Percentiles rank a stretch among this genome's conserved stretches.
Conservation (phyloP, 2,888 invertebrate genomes). For the Bhutanitis thaidina region DNA sequence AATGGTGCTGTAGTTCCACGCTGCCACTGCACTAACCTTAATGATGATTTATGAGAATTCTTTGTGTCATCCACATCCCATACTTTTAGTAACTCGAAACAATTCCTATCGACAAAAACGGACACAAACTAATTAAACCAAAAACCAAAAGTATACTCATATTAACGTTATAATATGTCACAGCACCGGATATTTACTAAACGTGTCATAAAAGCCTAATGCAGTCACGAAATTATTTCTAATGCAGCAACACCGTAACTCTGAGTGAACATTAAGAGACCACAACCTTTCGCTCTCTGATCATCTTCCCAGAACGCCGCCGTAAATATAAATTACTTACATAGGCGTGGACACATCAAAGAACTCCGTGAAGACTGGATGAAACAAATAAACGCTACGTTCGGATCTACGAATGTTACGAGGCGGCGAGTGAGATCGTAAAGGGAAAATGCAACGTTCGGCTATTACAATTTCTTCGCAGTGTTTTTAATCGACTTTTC, state of each 20-base stretch:
- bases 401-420: conserved; percentile 16
- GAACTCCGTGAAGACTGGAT: conserved; percentile 19
- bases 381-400: conserved; percentile 29
- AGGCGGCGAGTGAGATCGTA: conserved; percentile 7
- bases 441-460: too few species aligned
- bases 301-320: conserved; percentile 29
- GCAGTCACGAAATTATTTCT: conserved; percentile 1
- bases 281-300: conserved; percentile 15
- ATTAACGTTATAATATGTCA: neutral
- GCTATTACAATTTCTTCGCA: too few species aligned
- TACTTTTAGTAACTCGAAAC: neutral
- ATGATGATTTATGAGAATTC: neutral
- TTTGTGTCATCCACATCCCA: too few species aligned
- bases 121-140: neutral
- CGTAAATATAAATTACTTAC: conserved; percentile 36
- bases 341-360: conserved; percentile 37
- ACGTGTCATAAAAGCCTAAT: conserved; percentile 5
- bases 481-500: too few species aligned
- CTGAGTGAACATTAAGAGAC: neutral
- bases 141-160: neutral
- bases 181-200: conserved; percentile 5
- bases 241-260: neutral
- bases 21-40: neutral
- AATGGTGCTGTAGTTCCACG: too few species aligned
- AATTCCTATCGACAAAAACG: neutral